Conservation (phyloP, 2,888 invertebrate genomes). For the Philhelius pedissequus region DNA sequence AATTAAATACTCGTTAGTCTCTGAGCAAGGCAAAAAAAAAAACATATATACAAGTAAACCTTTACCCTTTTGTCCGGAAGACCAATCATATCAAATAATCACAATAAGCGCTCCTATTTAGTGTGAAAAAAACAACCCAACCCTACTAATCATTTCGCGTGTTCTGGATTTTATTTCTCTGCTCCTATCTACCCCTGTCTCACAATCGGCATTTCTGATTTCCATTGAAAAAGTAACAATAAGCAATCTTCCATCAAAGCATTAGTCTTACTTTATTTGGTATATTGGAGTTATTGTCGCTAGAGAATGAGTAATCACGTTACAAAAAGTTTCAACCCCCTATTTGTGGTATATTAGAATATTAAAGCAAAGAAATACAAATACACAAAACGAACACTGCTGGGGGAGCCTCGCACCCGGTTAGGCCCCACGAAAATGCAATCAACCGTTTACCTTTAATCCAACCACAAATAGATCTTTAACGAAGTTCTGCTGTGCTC, state of each 20-base stretch:
- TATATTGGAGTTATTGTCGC: constrained; percentile 33
- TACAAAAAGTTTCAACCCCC: constrained; percentile 20
- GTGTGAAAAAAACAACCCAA: not conserved
- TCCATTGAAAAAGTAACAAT: not conserved
- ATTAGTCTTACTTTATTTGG: constrained; percentile 37
- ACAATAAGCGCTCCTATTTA: not conserved
- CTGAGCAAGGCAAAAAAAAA: not conserved
- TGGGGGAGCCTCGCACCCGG: not conserved
- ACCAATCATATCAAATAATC: constrained; percentile 8
- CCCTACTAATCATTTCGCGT: constrained; percentile 8
- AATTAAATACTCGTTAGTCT: constrained; percentile 7
- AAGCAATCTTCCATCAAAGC: constrained; percentile 10
- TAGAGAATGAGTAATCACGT: constrained; percentile 51
- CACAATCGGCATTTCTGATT: not conserved
- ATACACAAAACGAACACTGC: not conserved
- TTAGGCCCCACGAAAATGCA: constrained; percentile 27
- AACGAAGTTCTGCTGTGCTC: not conserved
- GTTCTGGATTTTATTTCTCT: constrained; percentile 24
- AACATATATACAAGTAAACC: not conserved
- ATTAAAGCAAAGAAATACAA: not conserved
- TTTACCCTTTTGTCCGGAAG: not conserved
- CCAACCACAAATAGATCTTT: constrained; percentile 57
- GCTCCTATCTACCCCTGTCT: not conserved
- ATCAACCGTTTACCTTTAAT: constrained; percentile 64
- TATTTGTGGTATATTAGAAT: not conserved